Percentiles rank a stretch among this genome's conserved stretches.
These are phyloP conservation scores for Drosophila seguyi DNA, from an alignment of 1,140 invertebrate genomes.

Conservation along the genomic window DNA sequence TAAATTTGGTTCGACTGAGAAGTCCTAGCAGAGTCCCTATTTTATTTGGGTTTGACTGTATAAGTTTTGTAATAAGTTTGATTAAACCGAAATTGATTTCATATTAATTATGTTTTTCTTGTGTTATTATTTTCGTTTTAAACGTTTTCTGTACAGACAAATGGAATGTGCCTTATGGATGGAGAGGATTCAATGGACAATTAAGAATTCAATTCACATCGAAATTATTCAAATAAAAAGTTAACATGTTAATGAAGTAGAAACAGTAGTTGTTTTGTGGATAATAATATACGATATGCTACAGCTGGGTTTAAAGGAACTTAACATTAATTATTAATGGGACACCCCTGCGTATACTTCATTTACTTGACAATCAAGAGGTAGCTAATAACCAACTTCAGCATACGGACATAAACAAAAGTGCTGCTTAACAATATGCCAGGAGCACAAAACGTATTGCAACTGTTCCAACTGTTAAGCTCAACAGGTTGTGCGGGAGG, in stretches of 20 bases:
- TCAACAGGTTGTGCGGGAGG: slow-evolving; percentile 28
- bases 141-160: slow-evolving; percentile 22
- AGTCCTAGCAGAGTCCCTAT: slow-evolving; percentile 14
- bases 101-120: slow-evolving; percentile 2
- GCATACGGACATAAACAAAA: slow-evolving; percentile 14
- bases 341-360: slow-evolving; percentile 8
- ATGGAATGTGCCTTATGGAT: slow-evolving; percentile 43
- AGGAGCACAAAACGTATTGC: slow-evolving; percentile 20
- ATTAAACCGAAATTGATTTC: slow-evolving; percentile 49
- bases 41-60: slow-evolving; percentile 20
- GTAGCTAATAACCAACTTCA: slow-evolving; percentile 4
- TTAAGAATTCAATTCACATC: slow-evolving; percentile 43
- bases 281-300: too few species aligned
- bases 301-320: too few species aligned
- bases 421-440: slow-evolving; percentile 20
- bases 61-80: slow-evolving; percentile 50
- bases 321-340: too few species aligned
- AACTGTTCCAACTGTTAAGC: slow-evolving; percentile 22
- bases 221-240: slow-evolving; percentile 29
- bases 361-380: not conserved
- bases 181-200: slow-evolving; percentile 38
- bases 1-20: slow-evolving; percentile 19
- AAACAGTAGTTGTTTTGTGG: not conserved
- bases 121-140: slow-evolving; percentile 3
- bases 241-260: slow-evolving; percentile 13